phyloP scores from a whole-genome alignment of 2,888 invertebrate genomes.

The Hemistola chrysoprasaria region DNA sequence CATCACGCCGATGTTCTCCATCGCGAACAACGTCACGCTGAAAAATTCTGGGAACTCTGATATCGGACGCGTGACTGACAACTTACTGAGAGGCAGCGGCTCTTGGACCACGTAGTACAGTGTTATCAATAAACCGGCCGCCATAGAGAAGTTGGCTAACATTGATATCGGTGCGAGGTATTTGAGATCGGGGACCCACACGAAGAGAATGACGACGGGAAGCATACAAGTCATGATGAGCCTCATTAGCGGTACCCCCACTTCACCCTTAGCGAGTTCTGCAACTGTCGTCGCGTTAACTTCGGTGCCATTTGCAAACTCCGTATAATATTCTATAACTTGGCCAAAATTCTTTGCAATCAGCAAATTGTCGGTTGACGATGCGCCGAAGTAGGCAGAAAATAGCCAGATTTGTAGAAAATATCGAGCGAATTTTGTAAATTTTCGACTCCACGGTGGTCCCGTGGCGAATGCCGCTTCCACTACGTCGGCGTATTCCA shows the following conservation, averaged over 20 bases:
- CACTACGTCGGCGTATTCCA: constrained; percentile 72
- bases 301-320: background rate
- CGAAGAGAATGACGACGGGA: constrained; percentile 6
- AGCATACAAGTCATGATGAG: constrained; percentile 2
- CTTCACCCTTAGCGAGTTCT: background rate
- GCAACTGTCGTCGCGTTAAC: background rate
- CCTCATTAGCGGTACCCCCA: background rate
- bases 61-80: background rate
- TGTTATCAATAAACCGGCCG: constrained; percentile 88
- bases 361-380: constrained; percentile 14
- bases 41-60: constrained; percentile 88
- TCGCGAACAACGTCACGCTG: constrained; percentile 94
- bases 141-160: constrained; percentile 91
- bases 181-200: constrained; percentile 72
- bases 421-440: constrained; percentile 7
- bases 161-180: constrained; percentile 92
- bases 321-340: constrained; percentile 11
- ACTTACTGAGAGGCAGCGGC: background rate
- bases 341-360: constrained; percentile 20
- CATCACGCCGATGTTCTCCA: constrained; percentile 91
- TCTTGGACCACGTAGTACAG: constrained; percentile 86
- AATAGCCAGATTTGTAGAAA: constrained; percentile 16
- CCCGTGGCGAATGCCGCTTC: constrained; percentile 90
- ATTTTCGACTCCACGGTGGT: constrained; percentile 53
- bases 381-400: constrained; percentile 18